phyloP scores from a whole-genome alignment of 2,797 vertebrate species.

The Semotilus atromaculatus region DNA sequence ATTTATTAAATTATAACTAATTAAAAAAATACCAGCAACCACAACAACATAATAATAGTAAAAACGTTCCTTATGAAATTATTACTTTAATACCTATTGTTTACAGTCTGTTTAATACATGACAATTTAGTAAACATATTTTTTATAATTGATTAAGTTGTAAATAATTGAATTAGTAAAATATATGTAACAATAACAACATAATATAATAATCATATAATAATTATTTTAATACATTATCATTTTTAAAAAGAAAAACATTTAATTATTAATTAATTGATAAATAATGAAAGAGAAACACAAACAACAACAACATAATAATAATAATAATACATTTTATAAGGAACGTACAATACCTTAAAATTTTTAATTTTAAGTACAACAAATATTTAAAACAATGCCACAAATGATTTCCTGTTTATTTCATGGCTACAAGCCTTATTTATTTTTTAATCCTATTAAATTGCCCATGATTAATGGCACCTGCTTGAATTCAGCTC shows the following conservation, averaged over 20 bases:
- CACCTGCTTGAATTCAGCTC: neutral
- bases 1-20: too few relatives aligned
- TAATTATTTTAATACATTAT: too few relatives aligned
- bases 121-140: too few relatives aligned
- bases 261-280: neutral
- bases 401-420: neutral
- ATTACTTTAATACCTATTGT: too few relatives aligned
- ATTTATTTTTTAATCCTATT: neutral
- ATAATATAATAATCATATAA: too few relatives aligned
- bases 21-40: too few relatives aligned
- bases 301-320: neutral
- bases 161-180: too few relatives aligned
- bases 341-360: neutral
- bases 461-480: neutral
- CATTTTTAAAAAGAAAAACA: too few relatives aligned
- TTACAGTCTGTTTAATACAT: too few relatives aligned
- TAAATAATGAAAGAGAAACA: neutral
- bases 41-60: too few relatives aligned
- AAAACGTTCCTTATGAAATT: too few relatives aligned
- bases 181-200: neutral
- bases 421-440: neutral
- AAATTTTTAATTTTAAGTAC: neutral
- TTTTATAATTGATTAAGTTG: too few relatives aligned
- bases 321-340: neutral
- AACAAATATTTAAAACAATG: neutral